These are phyloP conservation scores for Caenorhabditis sp. DNA, from an alignment of 2,888 invertebrate species.

Conservation along the genomic window DNA sequence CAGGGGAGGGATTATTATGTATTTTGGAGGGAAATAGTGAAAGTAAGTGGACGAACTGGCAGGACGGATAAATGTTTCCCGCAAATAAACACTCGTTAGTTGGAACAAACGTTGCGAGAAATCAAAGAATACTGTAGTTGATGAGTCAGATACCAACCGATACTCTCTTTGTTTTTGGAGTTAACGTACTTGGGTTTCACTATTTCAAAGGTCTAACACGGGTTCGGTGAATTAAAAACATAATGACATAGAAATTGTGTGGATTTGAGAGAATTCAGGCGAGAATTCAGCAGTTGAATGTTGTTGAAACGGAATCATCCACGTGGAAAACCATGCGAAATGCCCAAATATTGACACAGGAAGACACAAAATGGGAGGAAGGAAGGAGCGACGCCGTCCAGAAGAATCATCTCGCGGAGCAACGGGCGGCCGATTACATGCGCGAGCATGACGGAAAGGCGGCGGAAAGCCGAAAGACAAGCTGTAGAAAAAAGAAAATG, in stretches of 20 bases:
- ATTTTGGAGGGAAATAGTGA: background rate
- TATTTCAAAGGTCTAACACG: too few relatives aligned
- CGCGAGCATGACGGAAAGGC: slow-evolving; percentile 4
- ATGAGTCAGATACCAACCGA: too few relatives aligned
- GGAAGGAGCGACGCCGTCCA: slow-evolving; percentile 6
- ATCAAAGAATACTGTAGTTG: background rate
- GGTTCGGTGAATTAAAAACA: too few relatives aligned
- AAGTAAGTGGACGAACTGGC: background rate
- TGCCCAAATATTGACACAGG: slow-evolving; percentile 39
- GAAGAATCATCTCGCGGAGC: background rate
- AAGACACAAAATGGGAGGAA: slow-evolving; percentile 5
- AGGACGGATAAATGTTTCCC: background rate
- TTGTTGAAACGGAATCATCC: background rate
- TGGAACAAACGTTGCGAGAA: background rate
- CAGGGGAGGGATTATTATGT: slow-evolving; percentile 6
- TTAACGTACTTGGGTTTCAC: too few relatives aligned
- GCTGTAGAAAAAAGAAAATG: background rate
- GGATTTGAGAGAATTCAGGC: too few relatives aligned
- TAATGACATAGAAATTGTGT: too few relatives aligned
- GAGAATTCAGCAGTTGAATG: background rate
- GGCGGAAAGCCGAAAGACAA: slow-evolving; percentile 15
- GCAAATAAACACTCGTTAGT: slow-evolving; percentile 13
- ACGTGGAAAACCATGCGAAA: slow-evolving; percentile 3
- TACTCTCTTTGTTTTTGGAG: too few relatives aligned
- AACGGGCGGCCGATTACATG: slow-evolving; percentile 12